Percentiles rank a stretch among this genome's conserved stretches.
Evolutionary conservation across 2,797 vertebrate genomes (phyloP).

Genomic region (Danio aesculapii): DNA sequence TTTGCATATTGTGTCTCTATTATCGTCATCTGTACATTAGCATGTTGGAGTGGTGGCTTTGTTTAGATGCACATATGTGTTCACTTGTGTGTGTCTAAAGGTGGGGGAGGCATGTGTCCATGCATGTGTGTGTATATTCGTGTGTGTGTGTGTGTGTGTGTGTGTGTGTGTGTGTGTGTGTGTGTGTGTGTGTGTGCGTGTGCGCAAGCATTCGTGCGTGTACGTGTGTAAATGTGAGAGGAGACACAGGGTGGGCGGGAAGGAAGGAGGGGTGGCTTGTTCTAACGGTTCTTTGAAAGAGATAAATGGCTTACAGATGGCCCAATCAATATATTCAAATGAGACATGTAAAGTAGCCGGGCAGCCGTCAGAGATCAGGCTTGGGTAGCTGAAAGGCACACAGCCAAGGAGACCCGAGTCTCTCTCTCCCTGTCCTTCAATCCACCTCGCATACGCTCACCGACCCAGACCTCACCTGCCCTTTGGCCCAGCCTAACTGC

Average conservation of each 20-base stretch:
- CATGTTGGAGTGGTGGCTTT: slow-evolving; percentile 28
- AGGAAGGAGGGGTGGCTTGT: slow-evolving; percentile 73
- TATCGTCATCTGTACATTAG: slow-evolving; percentile 49
- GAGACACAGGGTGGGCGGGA: slow-evolving; percentile 74
- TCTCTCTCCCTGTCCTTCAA: slow-evolving; percentile 1
- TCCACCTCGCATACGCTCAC: not conserved
- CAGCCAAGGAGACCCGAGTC: slow-evolving; percentile 15
- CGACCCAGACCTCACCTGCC: not conserved
- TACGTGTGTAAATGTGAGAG: slow-evolving; percentile 60
- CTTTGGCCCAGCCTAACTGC: slow-evolving; percentile 18
- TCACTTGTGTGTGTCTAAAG: slow-evolving; percentile 31
- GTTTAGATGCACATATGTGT: slow-evolving; percentile 45
- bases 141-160: slow-evolving; percentile 24
- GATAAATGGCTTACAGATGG: slow-evolving; percentile 88
- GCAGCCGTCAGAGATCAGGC: slow-evolving; percentile 58
- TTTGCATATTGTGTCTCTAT: slow-evolving; percentile 34
- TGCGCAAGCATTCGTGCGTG: slow-evolving; percentile 50
- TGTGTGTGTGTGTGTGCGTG: slow-evolving; percentile 56
- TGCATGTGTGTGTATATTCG: slow-evolving; percentile 39
- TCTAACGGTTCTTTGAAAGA: slow-evolving; percentile 83
- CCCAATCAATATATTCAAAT: slow-evolving; percentile 87
- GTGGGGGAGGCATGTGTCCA: not conserved
- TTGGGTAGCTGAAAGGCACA: slow-evolving; percentile 43
- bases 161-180: slow-evolving; percentile 49
- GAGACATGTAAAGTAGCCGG: slow-evolving; percentile 74